A percentile compares a stretch with the other conserved stretches of the same genome.
Evolutionary conservation across 1,140 invertebrate genomes (phyloP).

Genomic region (Drosophila busckii): DNA sequence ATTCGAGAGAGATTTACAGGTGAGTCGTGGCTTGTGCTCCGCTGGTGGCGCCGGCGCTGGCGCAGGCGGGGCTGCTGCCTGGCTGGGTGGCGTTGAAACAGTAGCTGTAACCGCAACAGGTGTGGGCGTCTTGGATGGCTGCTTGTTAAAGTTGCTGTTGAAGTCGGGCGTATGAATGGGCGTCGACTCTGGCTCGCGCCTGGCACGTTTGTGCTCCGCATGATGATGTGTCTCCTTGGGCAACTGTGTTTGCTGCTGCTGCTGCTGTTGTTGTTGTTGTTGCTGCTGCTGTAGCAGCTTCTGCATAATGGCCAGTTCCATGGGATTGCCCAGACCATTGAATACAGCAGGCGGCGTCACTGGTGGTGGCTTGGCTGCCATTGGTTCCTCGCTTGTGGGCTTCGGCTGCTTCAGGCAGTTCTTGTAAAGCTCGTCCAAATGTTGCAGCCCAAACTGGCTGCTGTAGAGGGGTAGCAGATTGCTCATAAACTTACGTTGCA

Average conservation of each 20-base stretch:
- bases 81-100: slow-evolving; percentile 5
- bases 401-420: slow-evolving; percentile 67
- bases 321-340: slow-evolving; percentile 80
- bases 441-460: slow-evolving; percentile 60
- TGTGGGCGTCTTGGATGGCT: slow-evolving; percentile 10
- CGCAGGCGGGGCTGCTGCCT: slow-evolving; percentile 7
- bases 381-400: slow-evolving; percentile 18
- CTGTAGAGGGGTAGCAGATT: slow-evolving; percentile 58
- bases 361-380: slow-evolving; percentile 14
- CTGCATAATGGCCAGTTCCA: slow-evolving; percentile 85
- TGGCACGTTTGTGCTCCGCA: slow-evolving; percentile 52
- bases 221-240: slow-evolving; percentile 37
- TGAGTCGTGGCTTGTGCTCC: slow-evolving; percentile 81
- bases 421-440: slow-evolving; percentile 69
- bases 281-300: slow-evolving; percentile 79
- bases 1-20: slow-evolving; percentile 82
- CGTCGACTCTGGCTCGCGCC: slow-evolving; percentile 38
- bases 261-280: slow-evolving; percentile 46
- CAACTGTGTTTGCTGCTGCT: slow-evolving; percentile 40
- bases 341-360: neutral
- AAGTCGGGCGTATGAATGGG: slow-evolving; percentile 33
- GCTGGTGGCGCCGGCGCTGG: slow-evolving; percentile 5
- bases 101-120: slow-evolving; percentile 8
- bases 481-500: slow-evolving; percentile 61
- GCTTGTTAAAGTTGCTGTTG: slow-evolving; percentile 28